These are phyloP conservation scores for Phrixothrix hirtus DNA, from an alignment of 2,888 invertebrate species.

Conservation along the genomic window DNA sequence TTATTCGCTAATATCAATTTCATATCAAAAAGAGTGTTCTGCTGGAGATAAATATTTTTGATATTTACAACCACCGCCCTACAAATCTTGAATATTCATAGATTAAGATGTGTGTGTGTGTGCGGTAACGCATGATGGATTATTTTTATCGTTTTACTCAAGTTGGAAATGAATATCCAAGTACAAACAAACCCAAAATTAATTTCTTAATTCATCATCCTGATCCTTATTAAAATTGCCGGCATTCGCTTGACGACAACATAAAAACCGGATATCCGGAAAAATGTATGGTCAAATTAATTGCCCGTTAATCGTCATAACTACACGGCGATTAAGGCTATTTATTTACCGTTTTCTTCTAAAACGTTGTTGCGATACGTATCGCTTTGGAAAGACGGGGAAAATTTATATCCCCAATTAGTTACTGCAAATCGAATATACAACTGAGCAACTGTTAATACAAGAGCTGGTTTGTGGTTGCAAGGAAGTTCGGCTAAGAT, in stretches of 20 bases:
- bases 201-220: slow-evolving; percentile 20
- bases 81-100: slow-evolving; percentile 21
- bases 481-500: slow-evolving; percentile 45
- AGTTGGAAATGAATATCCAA: slow-evolving; percentile 13
- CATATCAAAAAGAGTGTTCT: background rate
- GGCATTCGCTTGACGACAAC: background rate
- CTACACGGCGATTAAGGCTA: background rate
- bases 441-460: slow-evolving; percentile 40
- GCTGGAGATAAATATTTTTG: no score
- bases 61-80: no score
- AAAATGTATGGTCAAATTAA: slow-evolving; percentile 5
- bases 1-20: slow-evolving; percentile 5
- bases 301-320: slow-evolving; percentile 2
- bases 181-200: slow-evolving; percentile 14
- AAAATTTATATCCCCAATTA: slow-evolving; percentile 3
- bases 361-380: no score
- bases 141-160: slow-evolving; percentile 21
- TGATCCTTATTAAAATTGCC: slow-evolving; percentile 9
- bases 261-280: slow-evolving; percentile 19
- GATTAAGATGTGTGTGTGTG: slow-evolving; percentile 10
- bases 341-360: no score
- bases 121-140: slow-evolving; percentile 19
- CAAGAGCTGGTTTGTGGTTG: slow-evolving; percentile 43
- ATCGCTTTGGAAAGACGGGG: no score
- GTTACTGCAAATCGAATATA: slow-evolving; percentile 35